phyloP scores from a whole-genome alignment of 2,888 invertebrate species.

The Hoplodrina blanda region DNA sequence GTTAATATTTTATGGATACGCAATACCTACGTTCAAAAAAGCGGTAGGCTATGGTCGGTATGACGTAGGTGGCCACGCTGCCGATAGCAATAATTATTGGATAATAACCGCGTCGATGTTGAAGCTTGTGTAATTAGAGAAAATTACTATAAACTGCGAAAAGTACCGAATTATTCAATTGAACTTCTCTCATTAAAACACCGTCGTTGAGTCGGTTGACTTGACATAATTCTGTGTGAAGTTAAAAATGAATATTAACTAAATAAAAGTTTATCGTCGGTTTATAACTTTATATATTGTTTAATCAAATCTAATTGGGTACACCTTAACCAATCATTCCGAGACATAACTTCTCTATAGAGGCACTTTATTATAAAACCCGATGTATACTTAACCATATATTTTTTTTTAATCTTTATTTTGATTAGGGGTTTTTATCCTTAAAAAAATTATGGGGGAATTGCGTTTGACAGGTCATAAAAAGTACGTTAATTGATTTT shows the following conservation, averaged over 20 bases:
- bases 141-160: conserved; percentile 65
- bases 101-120: conserved; percentile 52
- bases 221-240: conserved; percentile 32
- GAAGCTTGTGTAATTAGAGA: conserved; percentile 60
- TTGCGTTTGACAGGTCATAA: too few species aligned
- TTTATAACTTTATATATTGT: not conserved
- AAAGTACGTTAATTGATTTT: too few species aligned
- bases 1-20: conserved; percentile 47
- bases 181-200: conserved; percentile 54
- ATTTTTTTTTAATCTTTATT: too few species aligned
- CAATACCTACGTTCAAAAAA: conserved; percentile 30
- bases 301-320: not conserved
- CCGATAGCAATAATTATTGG: conserved; percentile 58
- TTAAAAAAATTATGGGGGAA: too few species aligned
- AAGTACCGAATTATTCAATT: conserved; percentile 60
- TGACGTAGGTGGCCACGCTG: conserved; percentile 21
- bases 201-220: conserved; percentile 15
- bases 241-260: conserved; percentile 12
- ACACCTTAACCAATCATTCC: too few species aligned
- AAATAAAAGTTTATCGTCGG: conserved; percentile 4
- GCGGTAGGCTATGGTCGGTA: conserved; percentile 22
- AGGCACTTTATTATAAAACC: too few species aligned
- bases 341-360: too few species aligned
- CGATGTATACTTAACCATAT: too few species aligned
- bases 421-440: too few species aligned